These are phyloP conservation scores for Eutolmus rufibarbis DNA, from an alignment of 2,888 invertebrate species.

Conservation along the genomic window DNA sequence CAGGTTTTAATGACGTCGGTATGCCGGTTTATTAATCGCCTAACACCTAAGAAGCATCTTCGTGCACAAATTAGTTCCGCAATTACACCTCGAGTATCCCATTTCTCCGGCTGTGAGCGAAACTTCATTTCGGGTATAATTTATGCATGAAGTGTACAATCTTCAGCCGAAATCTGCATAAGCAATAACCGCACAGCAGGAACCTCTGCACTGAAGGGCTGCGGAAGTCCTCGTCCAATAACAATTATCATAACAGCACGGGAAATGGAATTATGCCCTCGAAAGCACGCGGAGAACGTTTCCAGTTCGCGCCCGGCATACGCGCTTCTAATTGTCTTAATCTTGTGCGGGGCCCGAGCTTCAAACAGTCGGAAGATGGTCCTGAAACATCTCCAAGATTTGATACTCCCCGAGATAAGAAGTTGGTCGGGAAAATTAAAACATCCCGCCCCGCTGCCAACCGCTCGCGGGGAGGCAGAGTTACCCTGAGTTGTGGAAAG, in stretches of 20 bases:
- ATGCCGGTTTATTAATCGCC: conserved; percentile 19
- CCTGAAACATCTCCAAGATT: conserved; percentile 21
- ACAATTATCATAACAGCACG: conserved; percentile 30
- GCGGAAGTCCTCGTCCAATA: conserved; percentile 7
- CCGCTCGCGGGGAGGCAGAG: background rate
- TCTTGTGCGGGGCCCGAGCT: background rate
- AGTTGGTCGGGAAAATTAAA: conserved; percentile 13
- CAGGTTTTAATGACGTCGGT: conserved; percentile 1
- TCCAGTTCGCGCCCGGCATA: conserved; percentile 10
- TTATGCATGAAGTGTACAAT: conserved; percentile 50
- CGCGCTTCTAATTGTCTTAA: conserved; percentile 20
- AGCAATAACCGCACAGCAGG: conserved; percentile 20
- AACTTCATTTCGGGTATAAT: conserved; percentile 42
- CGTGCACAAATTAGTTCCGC: conserved; percentile 36
- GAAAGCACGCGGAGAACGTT: background rate
- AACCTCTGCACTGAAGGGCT: background rate
- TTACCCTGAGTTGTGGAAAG: background rate
- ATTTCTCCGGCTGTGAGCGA: background rate
- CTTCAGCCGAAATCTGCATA: conserved; percentile 39
- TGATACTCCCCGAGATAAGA: conserved; percentile 12
- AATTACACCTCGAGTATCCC: conserved; percentile 24
- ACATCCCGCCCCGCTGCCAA: background rate
- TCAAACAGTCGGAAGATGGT: conserved; percentile 17
- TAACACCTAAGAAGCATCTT: conserved; percentile 24
- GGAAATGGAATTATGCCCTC: background rate